Conservation (phyloP, 1,140 invertebrate genomes). For the Tetramorium simillimum region DNA sequence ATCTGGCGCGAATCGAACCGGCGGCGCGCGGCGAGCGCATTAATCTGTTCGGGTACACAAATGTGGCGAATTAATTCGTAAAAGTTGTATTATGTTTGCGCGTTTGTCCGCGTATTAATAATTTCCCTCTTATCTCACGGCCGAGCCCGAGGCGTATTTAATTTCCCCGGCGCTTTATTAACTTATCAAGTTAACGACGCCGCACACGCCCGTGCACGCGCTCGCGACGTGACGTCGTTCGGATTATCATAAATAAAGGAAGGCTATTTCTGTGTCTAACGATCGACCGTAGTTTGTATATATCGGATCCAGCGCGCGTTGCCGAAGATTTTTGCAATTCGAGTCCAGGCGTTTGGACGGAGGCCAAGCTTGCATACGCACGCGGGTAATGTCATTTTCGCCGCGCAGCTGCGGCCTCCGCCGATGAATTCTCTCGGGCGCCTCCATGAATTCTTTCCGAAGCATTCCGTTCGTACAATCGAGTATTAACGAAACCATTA, state of each 20-base stretch:
- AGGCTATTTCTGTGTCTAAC: not conserved
- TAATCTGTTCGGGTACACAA: not conserved
- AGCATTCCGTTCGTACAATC: not conserved
- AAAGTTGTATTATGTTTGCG: not conserved
- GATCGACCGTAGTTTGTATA: not conserved
- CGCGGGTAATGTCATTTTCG: not conserved
- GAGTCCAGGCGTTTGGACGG: not conserved
- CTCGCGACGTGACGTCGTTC: not conserved
- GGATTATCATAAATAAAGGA: not conserved
- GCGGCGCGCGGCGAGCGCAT: not conserved
- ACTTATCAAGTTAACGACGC: not conserved
- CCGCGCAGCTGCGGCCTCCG: not conserved
- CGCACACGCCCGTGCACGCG: not conserved
- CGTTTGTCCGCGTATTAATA: not conserved
- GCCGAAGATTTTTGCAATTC: not conserved
- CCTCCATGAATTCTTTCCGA: too few relatives aligned
- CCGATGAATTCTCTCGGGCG: not conserved
- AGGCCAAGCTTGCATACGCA: not conserved
- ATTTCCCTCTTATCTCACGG: not conserved
- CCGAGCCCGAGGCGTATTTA: not conserved
- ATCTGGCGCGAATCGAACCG: not conserved
- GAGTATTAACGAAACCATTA: not conserved
- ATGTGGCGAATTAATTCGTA: not conserved
- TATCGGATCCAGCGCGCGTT: not conserved
- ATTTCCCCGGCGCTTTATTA: not conserved